phyloP scores from a whole-genome alignment of 2,113 vertebrate genomes.

The Chionis minor region DNA sequence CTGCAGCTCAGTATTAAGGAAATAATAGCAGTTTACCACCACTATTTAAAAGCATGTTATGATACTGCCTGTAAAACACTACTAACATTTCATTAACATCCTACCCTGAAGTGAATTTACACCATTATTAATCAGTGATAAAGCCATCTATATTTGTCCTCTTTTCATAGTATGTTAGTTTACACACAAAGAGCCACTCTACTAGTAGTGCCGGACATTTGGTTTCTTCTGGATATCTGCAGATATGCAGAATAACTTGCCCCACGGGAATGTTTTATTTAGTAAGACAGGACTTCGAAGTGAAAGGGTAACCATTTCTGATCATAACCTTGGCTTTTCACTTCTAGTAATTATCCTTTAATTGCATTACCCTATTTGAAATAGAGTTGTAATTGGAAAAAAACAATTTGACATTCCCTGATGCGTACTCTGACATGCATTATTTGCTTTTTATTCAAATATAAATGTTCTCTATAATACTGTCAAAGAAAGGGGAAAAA shows the following conservation, averaged over 20 bases:
- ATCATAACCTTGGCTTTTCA: constrained; percentile 79
- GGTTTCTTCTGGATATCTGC: constrained; percentile 32
- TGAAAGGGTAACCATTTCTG: constrained; percentile 78
- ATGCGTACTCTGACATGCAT: constrained; percentile 71
- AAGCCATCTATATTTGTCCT: constrained; percentile 3
- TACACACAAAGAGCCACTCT: neutral
- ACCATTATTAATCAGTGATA: constrained; percentile 42
- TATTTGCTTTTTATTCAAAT: constrained; percentile 89
- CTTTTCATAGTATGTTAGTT: neutral
- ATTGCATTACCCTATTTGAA: constrained; percentile 81
- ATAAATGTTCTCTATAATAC: constrained; percentile 86
- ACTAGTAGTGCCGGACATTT: neutral
- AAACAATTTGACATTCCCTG: constrained; percentile 74
- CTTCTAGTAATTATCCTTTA: constrained; percentile 82
- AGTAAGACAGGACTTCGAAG: constrained; percentile 70
- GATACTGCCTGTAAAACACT: constrained; percentile 56
- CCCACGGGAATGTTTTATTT: constrained; percentile 69
- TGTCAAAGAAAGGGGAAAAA: constrained; percentile 80
- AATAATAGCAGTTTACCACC: constrained; percentile 30
- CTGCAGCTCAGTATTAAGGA: constrained; percentile 56
- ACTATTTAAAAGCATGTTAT: constrained; percentile 58
- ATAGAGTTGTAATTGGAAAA: constrained; percentile 79
- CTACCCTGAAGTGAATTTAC: constrained; percentile 59
- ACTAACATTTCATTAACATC: constrained; percentile 49
- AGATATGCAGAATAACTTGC: constrained; percentile 49